Base-by-base conservation (phyloP, 35 echinoderm and acorn worm species). In the Hemicentrotus pulcherrimus region DNA sequence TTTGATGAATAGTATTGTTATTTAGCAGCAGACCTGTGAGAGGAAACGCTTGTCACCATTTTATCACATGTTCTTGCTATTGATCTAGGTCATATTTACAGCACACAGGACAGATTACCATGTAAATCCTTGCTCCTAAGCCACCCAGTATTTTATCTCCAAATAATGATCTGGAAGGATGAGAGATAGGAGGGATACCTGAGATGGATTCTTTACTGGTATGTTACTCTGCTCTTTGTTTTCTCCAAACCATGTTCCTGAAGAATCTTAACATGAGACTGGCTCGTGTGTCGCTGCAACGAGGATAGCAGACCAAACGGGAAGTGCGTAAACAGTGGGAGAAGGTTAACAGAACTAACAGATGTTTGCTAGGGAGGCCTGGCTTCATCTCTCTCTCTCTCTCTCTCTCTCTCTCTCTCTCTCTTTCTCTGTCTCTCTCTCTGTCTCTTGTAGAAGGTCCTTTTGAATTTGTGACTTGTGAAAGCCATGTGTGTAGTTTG, bases 241-340 rank as follows among this genome's bases (percentile, higher is more conserved):
- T 78, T 78, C 65, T 78, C 22, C 6, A 78, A 78, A 30, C 65
- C 65, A 78, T 78, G 65, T 78, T 78, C 61, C 22, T 18, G 19
- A 78, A 28, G 24, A 78, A 28, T 28, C 24, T 78, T 78, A 78
- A 78, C 65, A 78, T 78, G 65, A 78, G 65, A 22, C 65, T 78
- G 65, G 65, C 65, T 78, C 65, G 4, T 22, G 65, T 78, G 65
- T 78, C 65, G 19, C 19, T 78, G 65, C 65, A 78, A 78, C 19
- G 65, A 78, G 65, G 65, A 78, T 78, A 78, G 22, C 65, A 78
- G 65, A 90, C 32, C 1, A 30, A 47, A 47, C n/a, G 91, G 91
- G 91, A 93, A 93, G 91, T 93, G 91, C 91, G 91, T 93, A 93
- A 93, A 93, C 91, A 93, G 32, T 31, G 48, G 45, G 46, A 58